These are phyloP conservation scores for Zaprionus obscuricornis DNA, from an alignment of 2,888 invertebrate species.

Conservation along the genomic window DNA sequence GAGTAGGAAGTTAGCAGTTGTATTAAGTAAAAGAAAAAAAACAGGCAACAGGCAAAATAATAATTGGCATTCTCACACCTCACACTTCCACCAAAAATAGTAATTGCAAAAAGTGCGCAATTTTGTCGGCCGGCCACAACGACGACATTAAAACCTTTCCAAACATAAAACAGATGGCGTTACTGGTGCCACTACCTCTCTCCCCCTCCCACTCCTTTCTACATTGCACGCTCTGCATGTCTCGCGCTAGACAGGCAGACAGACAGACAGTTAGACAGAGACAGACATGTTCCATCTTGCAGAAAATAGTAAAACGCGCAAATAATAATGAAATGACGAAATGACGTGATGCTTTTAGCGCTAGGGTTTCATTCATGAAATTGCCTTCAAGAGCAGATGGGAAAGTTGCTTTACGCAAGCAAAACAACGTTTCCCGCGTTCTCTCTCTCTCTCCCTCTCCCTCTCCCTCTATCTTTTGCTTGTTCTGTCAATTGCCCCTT, in stretches of 20 bases:
- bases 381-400: constrained; percentile 17
- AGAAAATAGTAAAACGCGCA: neutral
- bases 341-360: constrained; percentile 16
- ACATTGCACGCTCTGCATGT: too few species aligned
- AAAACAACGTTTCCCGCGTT: constrained; percentile 3
- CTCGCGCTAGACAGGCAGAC: too few species aligned
- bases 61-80: constrained; percentile 41
- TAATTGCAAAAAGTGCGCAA: too few species aligned
- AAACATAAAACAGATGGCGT: constrained; percentile 20
- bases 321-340: constrained; percentile 12
- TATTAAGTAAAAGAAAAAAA: too few species aligned
- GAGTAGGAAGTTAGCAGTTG: constrained; percentile 14
- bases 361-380: constrained; percentile 39
- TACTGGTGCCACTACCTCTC: too few species aligned
- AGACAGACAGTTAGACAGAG: too few species aligned
- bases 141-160: constrained; percentile 17
- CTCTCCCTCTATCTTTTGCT: too few species aligned
- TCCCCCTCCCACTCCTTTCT: too few species aligned
- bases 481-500: too few species aligned
- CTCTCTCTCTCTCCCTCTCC: neutral
- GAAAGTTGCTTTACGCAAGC: constrained; percentile 37
- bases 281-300: too few species aligned
- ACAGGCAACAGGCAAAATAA: constrained; percentile 19
- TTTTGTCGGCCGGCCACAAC: too few species aligned
- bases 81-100: too few species aligned